Conservation (phyloP, 2,113 vertebrate genomes). For the Cyprinodon tularosa region DNA sequence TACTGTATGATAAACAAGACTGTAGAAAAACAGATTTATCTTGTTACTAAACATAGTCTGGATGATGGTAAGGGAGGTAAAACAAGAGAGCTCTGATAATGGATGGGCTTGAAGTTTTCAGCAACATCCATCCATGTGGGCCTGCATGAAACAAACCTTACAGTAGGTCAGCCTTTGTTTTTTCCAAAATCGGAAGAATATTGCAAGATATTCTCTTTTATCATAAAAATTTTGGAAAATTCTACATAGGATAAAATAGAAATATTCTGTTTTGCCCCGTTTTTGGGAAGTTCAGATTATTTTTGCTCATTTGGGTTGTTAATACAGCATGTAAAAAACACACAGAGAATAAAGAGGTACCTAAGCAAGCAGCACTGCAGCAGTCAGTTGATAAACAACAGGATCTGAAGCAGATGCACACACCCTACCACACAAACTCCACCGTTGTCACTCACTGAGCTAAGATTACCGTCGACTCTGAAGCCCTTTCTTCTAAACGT, state of each 20-base stretch:
- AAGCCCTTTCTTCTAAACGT: slow-evolving; percentile 70
- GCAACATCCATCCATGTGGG: background rate
- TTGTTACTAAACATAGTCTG: background rate
- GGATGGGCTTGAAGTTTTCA: background rate
- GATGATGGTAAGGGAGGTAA: background rate
- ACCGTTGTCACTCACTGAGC: slow-evolving; percentile 72
- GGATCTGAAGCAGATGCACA: slow-evolving; percentile 29
- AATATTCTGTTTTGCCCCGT: no score
- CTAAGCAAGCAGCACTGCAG: slow-evolving; percentile 53
- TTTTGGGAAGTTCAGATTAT: no score
- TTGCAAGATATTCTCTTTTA: background rate
- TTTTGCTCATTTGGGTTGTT: slow-evolving; percentile 42
- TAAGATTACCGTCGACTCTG: slow-evolving; percentile 75
- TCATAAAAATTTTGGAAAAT: no score
- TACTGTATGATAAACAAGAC: background rate
- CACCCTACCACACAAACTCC: slow-evolving; percentile 38
- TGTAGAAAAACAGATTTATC: background rate
- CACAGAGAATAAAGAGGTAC: slow-evolving; percentile 55
- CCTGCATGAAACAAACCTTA: background rate
- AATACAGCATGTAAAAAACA: slow-evolving; percentile 52
- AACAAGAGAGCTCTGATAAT: background rate
- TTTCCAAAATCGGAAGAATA: background rate
- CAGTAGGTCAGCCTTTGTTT: background rate
- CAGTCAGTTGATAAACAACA: slow-evolving; percentile 63
- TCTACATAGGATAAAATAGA: background rate